Percentiles rank a stretch among this genome's conserved stretches.
Conservation (phyloP, 2,888 invertebrate genomes). For the Nemapogon koenigi region DNA sequence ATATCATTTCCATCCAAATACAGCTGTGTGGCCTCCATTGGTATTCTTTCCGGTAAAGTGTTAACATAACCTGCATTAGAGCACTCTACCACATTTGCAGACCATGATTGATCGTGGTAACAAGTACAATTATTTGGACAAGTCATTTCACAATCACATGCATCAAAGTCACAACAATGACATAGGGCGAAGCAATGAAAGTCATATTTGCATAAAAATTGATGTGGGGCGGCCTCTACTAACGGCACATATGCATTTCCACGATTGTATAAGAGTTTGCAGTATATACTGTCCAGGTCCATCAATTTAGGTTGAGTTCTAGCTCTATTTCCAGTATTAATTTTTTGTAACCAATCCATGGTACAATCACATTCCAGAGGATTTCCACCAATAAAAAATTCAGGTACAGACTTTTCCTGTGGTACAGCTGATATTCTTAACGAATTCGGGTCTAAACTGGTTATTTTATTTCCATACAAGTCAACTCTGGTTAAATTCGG, state of each 20-base stretch:
- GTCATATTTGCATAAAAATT: conserved; percentile 85
- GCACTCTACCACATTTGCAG: conserved; percentile 86
- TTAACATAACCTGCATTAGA: conserved; percentile 73
- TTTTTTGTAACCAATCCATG: conserved; percentile 89
- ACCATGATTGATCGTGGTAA: conserved; percentile 88
- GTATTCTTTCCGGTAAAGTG: conserved; percentile 80
- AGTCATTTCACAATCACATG: conserved; percentile 92
- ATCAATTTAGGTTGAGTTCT: conserved; percentile 82
- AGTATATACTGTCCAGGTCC: conserved; percentile 84
- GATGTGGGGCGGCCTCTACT: conserved; percentile 79
- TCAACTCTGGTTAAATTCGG: conserved; percentile 84
- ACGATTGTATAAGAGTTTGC: conserved; percentile 80
- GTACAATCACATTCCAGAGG: conserved; percentile 89
- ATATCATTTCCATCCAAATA: conserved; percentile 86
- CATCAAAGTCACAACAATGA: conserved; percentile 90
- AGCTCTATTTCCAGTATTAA: conserved; percentile 75
- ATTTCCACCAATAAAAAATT: conserved; percentile 86
- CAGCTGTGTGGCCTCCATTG: conserved; percentile 90
- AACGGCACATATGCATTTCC: conserved; percentile 76
- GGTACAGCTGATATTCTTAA: conserved; percentile 78
- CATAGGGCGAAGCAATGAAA: conserved; percentile 87
- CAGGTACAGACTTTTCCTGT: conserved; percentile 73
- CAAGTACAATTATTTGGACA: conserved; percentile 88
- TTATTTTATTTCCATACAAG: conserved; percentile 80
- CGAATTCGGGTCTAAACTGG: conserved; percentile 77